Evolutionary conservation across 2,113 vertebrate genomes (phyloP).

Genomic region (Lagopus leucura): DNA sequence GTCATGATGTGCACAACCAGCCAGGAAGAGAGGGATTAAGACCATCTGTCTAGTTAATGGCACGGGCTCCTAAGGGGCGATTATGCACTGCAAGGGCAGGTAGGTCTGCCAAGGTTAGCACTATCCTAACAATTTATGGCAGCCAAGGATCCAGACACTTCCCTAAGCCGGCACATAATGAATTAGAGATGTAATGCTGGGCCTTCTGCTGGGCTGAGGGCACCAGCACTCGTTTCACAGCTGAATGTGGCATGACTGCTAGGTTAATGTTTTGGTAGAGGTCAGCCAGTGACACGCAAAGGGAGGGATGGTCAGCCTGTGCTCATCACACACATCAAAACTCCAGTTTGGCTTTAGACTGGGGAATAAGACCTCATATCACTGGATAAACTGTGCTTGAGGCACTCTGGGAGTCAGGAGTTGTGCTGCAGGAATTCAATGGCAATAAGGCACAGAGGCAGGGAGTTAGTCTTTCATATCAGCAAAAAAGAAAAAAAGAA

Average conservation of each 20-base stretch:
- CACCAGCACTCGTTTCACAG: not conserved
- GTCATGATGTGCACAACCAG: not conserved
- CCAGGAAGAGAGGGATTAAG: not conserved
- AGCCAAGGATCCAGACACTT: not conserved
- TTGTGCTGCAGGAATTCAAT: not conserved
- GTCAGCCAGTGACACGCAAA: accelerated
- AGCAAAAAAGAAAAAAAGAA: not conserved
- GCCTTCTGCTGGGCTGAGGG: not conserved
- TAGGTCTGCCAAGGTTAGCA: not conserved
- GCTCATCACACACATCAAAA: not conserved
- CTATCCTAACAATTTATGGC: not conserved
- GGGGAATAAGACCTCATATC: not conserved
- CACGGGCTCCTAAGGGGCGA: not conserved
- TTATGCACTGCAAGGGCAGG: not conserved
- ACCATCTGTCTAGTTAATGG: not conserved
- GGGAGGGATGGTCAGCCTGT: not conserved
- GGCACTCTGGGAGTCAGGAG: not conserved
- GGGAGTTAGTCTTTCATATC: not conserved
- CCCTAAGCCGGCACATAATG: not conserved
- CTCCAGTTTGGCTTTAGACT: not conserved
- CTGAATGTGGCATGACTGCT: not conserved
- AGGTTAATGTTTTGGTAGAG: not conserved
- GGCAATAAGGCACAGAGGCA: not conserved
- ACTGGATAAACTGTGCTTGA: not conserved
- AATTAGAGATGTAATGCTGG: not conserved